Percentiles rank a stretch among this genome's conserved stretches.
These are phyloP conservation scores for Sebastes trivittatus DNA, from an alignment of 2,797 vertebrate genomes.

Conservation along the genomic window DNA sequence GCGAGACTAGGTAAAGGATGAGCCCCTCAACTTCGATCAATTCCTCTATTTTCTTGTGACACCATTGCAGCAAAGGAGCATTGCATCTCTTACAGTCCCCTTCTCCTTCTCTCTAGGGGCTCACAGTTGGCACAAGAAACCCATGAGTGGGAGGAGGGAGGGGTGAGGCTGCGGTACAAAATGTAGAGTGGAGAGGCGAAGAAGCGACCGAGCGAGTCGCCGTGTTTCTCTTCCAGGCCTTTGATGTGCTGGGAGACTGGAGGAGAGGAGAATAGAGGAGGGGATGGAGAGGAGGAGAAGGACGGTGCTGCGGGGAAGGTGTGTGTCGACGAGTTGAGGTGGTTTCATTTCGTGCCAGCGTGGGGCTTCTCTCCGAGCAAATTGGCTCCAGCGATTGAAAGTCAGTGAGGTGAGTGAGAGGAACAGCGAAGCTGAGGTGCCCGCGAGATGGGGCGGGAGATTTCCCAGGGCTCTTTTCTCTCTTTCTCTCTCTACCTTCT, in stretches of 20 bases:
- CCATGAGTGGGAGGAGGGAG: neutral
- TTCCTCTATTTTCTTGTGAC: constrained; percentile 9
- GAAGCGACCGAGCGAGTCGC: constrained; percentile 14
- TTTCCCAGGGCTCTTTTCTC: constrained; percentile 57
- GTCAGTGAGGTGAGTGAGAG: constrained; percentile 70
- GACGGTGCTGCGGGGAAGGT: constrained; percentile 42
- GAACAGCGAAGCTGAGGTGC: constrained; percentile 47
- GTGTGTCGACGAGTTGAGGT: constrained; percentile 48
- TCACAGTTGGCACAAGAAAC: constrained; percentile 10
- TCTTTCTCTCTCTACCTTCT: neutral
- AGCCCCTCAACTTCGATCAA: neutral
- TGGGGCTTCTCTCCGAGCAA: constrained; percentile 66
- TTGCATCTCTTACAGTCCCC: neutral
- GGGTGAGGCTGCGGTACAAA: constrained; percentile 18
- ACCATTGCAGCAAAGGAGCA: neutral
- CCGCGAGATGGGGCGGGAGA: constrained; percentile 46
- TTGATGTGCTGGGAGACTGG: constrained; percentile 57
- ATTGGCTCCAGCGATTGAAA: constrained; percentile 76
- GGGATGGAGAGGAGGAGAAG: constrained; percentile 29
- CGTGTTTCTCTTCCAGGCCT: constrained; percentile 57
- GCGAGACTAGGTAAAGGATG: neutral
- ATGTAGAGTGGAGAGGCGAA: constrained; percentile 30
- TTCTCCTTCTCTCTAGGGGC: neutral
- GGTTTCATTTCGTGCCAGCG: constrained; percentile 72
- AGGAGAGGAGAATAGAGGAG: constrained; percentile 30